These are phyloP conservation scores for Meandrusa payeni DNA, from an alignment of 2,888 invertebrate genomes.

Conservation along the genomic window DNA sequence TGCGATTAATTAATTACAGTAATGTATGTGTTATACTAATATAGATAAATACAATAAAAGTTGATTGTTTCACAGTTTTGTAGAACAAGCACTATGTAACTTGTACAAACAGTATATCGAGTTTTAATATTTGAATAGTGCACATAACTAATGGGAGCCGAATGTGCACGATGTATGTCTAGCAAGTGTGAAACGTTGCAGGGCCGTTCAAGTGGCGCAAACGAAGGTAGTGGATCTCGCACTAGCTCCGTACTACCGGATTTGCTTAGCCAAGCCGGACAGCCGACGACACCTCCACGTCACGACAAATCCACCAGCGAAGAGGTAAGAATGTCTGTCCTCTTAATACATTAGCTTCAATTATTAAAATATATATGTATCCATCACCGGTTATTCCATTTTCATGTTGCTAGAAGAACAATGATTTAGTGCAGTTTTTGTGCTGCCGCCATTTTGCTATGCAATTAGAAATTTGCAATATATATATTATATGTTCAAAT, in stretches of 20 bases:
- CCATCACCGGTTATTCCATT: slow-evolving; percentile 2
- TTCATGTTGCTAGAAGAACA: slow-evolving; percentile 9
- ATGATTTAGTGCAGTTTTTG: slow-evolving; percentile 9
- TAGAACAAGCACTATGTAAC: slow-evolving; percentile 4
- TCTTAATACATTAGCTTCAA: slow-evolving; percentile 4
- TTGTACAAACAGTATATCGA: too few relatives aligned
- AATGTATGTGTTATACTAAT: too few relatives aligned
- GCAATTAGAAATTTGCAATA: slow-evolving; percentile 14
- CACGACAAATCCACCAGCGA: slow-evolving; percentile 97
- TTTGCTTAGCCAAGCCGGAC: slow-evolving; percentile 93
- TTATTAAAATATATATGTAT: slow-evolving; percentile 8
- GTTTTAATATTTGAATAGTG: too few relatives aligned
- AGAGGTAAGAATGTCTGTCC: slow-evolving; percentile 85
- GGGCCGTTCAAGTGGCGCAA: slow-evolving; percentile 71
- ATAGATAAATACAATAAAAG: too few relatives aligned
- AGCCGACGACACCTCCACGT: slow-evolving; percentile 91
- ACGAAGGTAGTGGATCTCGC: slow-evolving; percentile 85
- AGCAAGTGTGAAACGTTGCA: slow-evolving; percentile 33
- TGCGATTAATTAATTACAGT: too few relatives aligned
- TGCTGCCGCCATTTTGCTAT: slow-evolving; percentile 9
- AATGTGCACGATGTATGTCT: neutral
- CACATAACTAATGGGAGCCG: too few relatives aligned
- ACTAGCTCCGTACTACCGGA: slow-evolving; percentile 97
- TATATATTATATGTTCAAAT: slow-evolving; percentile 9
- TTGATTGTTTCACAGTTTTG: slow-evolving; percentile 12